A percentile compares a stretch with the other conserved stretches of the same genome.
Conservation (phyloP, 2,113 vertebrate genomes). For the Xenus cinereus region DNA sequence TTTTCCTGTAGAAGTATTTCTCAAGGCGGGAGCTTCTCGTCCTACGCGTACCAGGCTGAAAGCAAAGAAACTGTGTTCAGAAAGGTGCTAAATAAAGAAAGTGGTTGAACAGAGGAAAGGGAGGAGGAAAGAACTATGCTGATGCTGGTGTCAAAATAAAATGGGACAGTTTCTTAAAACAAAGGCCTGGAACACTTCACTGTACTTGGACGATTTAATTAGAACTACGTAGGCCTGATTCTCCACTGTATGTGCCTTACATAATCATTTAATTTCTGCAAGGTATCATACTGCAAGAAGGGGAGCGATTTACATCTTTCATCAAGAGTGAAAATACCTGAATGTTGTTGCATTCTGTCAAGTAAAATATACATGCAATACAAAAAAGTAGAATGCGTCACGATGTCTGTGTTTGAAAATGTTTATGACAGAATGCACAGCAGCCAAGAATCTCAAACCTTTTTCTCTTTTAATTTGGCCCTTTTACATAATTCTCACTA, state of each 20-base stretch:
- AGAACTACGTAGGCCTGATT: not conserved
- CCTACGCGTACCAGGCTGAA: not conserved
- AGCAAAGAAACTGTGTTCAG: not conserved
- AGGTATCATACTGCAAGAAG: not conserved
- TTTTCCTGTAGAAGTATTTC: not conserved
- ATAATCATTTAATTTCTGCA: not conserved
- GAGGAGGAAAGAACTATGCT: not conserved
- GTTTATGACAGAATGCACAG: not conserved
- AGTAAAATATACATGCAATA: not conserved
- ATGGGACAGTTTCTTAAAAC: constrained; percentile 18
- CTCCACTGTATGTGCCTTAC: not conserved
- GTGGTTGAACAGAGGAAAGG: not conserved
- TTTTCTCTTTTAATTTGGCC: not conserved
- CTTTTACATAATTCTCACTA: not conserved
- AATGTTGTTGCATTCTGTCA: not conserved
- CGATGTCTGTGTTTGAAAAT: not conserved
- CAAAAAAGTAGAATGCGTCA: not conserved
- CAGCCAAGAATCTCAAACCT: not conserved
- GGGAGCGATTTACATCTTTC: not conserved
- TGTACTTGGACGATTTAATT: not conserved
- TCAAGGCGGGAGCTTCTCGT: not conserved
- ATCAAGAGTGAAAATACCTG: not conserved
- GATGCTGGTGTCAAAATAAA: constrained; percentile 20
- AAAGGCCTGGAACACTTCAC: not conserved
- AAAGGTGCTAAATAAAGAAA: constrained; percentile 38